Base-by-base conservation (phyloP, 2,113 vertebrate species). In the Neodon shergylaensis region DNA sequence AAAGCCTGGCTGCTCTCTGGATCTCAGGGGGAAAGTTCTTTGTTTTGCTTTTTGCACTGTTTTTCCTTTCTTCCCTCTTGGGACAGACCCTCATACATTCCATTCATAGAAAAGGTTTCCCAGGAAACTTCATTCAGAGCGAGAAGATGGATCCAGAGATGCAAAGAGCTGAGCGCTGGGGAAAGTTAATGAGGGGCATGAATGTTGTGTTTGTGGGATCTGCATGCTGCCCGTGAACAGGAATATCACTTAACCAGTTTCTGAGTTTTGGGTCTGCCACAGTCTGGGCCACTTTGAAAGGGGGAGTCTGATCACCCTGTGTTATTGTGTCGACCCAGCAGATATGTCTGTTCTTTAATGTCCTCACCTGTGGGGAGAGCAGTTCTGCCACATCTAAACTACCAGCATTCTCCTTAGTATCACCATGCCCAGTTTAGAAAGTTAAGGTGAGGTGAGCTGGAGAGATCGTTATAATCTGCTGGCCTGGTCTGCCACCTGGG, bases 101-200 rank as follows among this genome's bases (percentile, higher is more conserved):
- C 92, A 94, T 96, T 96, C 70, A 86, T 73, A 84, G 11, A 88
- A 93, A 95, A 97, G 1, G 79, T 97, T 95, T 97, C 87, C 94
- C 39, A 73, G 96, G 92, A 96, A 96, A 97, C 95, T 95, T 88
- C 77, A 90, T 95, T 96, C 87, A 96, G 83, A 96, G 89, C 12
- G 63, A 78, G 86, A 88, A 96, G 96, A 91, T 85, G 85, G 92
- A 81, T 16, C 39, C 47, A 87, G 89, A 97, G 66, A 93, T 63
- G 88, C 89, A 88, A 91, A 94, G 89, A 12, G 79, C 54, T 94
- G 83, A 93, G 19, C 49, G 1, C 7, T 2, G 17, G 85, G 49
- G 81, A 95, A 94, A 89, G 47, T 33, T 87, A 93, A 91, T 79
- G 49, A 94, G 76, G 86, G 68, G 19, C 1, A 0, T 13, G 89